phyloP scores from a whole-genome alignment of 1,140 invertebrate species.

The Drosophila ogumai region DNA sequence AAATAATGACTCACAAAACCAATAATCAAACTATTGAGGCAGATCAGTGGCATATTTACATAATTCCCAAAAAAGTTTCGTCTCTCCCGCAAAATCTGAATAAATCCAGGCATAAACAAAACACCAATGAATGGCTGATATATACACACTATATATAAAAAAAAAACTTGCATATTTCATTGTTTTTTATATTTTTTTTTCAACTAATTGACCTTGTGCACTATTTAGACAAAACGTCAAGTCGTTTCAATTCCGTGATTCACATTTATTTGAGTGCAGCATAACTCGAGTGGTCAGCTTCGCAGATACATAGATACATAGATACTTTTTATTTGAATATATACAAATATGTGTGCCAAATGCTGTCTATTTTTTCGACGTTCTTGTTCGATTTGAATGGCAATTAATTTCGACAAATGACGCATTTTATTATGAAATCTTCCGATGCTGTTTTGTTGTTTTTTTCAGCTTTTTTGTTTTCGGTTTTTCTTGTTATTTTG shows the following conservation, averaged over 20 bases:
- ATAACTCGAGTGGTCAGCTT: slow-evolving; percentile 30
- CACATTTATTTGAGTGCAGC: slow-evolving; percentile 47
- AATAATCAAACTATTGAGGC: slow-evolving; percentile 5
- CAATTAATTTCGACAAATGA: slow-evolving; percentile 67
- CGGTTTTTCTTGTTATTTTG: neutral
- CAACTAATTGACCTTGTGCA: slow-evolving; percentile 79
- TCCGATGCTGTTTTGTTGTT: neutral
- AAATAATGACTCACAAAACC: slow-evolving; percentile 2
- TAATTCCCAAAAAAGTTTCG: neutral
- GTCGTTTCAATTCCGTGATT: slow-evolving; percentile 69
- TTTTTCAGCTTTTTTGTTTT: neutral
- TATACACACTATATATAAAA: slow-evolving; percentile 1
- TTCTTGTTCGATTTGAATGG: slow-evolving; percentile 62
- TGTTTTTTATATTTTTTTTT: slow-evolving; percentile 62
- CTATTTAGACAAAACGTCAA: slow-evolving; percentile 69
- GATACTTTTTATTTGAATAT: too few relatives aligned
- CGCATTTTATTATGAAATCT: slow-evolving; percentile 57
- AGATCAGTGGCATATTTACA: slow-evolving; percentile 17
- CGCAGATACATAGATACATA: slow-evolving; percentile 8
- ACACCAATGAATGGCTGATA: slow-evolving; percentile 22
- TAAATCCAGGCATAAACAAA: slow-evolving; percentile 28
- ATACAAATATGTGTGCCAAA: slow-evolving; percentile 8
- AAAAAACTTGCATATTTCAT: slow-evolving; percentile 48
- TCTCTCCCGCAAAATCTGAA: neutral
- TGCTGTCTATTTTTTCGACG: slow-evolving; percentile 21